Percentiles rank a stretch among this genome's conserved stretches.
These are phyloP conservation scores for Callocephalon fimbriatum DNA, from an alignment of 2,113 vertebrate species.

Conservation along the genomic window DNA sequence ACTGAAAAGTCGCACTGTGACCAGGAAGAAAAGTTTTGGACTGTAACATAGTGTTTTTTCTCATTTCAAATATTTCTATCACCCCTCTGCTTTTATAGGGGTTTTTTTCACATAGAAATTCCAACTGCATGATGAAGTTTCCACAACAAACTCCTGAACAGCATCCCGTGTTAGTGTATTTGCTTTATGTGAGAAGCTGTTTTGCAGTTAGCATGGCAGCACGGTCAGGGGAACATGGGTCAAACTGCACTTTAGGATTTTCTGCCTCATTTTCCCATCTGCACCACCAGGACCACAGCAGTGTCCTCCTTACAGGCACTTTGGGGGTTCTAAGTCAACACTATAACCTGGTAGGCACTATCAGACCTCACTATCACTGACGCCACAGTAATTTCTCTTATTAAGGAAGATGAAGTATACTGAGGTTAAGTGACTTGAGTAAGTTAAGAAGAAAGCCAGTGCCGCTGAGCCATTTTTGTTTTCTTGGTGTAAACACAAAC, in stretches of 20 bases:
- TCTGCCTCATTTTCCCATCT: background rate
- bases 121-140: background rate
- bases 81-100: background rate
- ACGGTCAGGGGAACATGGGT: background rate
- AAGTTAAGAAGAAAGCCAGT: background rate
- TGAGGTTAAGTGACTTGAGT: background rate
- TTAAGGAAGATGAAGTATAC: background rate
- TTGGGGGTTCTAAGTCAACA: background rate
- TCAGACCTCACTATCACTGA: too few species aligned
- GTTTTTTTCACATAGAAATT: background rate
- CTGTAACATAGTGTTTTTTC: background rate
- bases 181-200: background rate
- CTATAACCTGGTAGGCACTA: background rate
- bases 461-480: background rate
- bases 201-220: background rate
- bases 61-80: background rate
- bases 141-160: background rate
- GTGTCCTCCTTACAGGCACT: background rate
- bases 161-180: background rate
- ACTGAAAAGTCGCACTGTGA: background rate
- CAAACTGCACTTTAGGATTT: background rate
- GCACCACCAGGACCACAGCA: background rate
- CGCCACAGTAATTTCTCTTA: background rate
- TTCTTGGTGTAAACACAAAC: background rate
- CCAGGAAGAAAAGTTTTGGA: background rate